These are phyloP conservation scores for Chionodraco myersi DNA, from an alignment of 2,113 vertebrate genomes.

Conservation along the genomic window DNA sequence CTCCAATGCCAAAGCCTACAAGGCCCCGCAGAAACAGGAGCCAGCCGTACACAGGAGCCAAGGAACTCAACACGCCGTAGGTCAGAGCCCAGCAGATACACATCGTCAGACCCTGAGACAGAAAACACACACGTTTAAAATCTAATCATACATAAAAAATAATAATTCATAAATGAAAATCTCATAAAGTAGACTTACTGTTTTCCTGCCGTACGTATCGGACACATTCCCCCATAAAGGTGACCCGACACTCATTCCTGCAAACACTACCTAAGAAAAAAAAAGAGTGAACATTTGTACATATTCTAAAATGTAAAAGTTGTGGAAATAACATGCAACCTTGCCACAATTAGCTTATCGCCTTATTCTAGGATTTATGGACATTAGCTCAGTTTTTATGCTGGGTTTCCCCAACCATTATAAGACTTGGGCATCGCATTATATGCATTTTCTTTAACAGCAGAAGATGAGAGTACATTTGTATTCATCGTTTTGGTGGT, in stretches of 20 bases:
- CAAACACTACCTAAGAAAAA: constrained; percentile 89
- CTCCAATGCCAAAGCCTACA: constrained; percentile 92
- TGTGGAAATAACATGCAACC: no score
- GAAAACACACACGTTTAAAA: not conserved
- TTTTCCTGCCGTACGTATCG: constrained; percentile 94
- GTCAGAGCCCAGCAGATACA: constrained; percentile 89
- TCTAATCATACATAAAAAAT: not conserved
- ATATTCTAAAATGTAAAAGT: no score
- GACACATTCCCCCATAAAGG: constrained; percentile 93
- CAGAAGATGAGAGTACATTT: no score
- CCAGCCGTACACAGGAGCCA: constrained; percentile 91
- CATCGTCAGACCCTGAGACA: constrained; percentile 84
- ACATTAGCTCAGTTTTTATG: no score
- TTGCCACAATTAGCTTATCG: no score
- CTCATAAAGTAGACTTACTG: constrained; percentile 83
- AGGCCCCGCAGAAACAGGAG: constrained; percentile 89
- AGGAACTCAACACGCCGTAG: constrained; percentile 90
- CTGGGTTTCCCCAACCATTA: no score
- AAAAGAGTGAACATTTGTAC: no score
- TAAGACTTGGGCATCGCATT: no score
- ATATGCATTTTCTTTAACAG: no score
- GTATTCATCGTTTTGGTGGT: no score
- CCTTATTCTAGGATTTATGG: no score
- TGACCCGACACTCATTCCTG: constrained; percentile 95
- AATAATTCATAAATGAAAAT: not conserved